Percentiles rank a stretch among this genome's conserved stretches.
Evolutionary conservation across 35 echinoderm and acorn worm species (phyloP).

Genomic region (Diadema setosum): DNA sequence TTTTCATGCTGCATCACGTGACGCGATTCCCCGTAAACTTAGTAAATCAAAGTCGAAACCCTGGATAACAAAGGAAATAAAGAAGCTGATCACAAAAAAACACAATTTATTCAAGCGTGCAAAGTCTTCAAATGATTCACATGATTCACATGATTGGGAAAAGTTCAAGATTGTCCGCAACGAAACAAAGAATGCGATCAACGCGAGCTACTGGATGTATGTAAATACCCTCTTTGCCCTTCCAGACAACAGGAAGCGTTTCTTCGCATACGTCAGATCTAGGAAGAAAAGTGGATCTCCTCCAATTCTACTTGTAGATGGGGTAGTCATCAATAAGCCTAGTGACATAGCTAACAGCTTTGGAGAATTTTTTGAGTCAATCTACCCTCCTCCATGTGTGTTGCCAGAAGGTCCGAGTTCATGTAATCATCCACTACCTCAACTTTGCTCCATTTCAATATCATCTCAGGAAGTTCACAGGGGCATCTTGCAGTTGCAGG

Average conservation of each 20-base stretch:
- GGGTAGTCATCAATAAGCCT: neutral
- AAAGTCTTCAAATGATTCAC: neutral
- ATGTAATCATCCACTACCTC: neutral
- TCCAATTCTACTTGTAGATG: neutral
- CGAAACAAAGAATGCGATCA: neutral
- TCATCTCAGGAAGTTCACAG: neutral
- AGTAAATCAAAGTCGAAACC: no score
- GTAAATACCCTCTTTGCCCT: neutral
- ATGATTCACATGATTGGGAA: neutral
- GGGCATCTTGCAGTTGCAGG: neutral
- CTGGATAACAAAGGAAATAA: neutral
- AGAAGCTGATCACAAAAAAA: neutral
- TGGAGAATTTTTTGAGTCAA: neutral
- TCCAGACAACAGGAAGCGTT: conserved; percentile 15
- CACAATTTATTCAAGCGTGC: neutral
- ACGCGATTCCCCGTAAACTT: neutral
- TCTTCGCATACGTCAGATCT: conserved; percentile 8
- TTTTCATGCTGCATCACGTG: neutral
- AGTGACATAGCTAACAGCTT: neutral
- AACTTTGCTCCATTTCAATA: neutral
- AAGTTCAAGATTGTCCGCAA: neutral
- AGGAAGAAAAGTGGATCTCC: neutral
- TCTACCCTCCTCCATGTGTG: neutral
- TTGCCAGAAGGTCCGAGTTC: neutral
- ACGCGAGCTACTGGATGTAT: neutral